phyloP scores from a whole-genome alignment of 37 sponge, comb jelly and placozoan genomes.

The Cladorhizidae sp. region DNA sequence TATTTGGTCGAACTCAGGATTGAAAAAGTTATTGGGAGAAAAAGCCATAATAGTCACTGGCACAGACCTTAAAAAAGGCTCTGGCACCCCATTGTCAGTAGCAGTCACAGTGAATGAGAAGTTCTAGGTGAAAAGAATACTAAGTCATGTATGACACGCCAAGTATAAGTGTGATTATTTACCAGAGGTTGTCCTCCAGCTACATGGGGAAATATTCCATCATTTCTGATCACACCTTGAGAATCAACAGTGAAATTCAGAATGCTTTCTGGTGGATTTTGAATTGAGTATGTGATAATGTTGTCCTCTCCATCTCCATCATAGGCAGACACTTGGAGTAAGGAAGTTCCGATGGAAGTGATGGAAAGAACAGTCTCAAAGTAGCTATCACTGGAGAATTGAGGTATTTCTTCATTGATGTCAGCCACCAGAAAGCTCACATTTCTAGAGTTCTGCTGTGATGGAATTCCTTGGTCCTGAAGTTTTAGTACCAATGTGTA shows the following conservation, averaged over 20 bases:
- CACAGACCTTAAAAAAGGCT: conserved; percentile 21
- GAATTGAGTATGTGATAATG: conserved; percentile 32
- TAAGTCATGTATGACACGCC: background rate
- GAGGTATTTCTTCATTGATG: conserved; percentile 51
- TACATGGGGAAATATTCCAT: background rate
- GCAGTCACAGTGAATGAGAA: conserved; percentile 56
- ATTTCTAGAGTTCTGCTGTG: background rate
- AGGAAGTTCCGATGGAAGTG: conserved; percentile 19
- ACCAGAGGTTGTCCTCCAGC: conserved; percentile 9
- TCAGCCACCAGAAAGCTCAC: conserved; percentile 29
- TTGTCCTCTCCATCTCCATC: conserved; percentile 62
- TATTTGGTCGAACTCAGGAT: conserved; percentile 31
- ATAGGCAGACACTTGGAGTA: conserved; percentile 46
- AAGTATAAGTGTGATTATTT: background rate
- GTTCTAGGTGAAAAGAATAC: too few species aligned
- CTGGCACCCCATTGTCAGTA: conserved; percentile 66
- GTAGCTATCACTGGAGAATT: conserved; percentile 17
- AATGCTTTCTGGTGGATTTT: background rate
- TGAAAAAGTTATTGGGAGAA: conserved; percentile 64
- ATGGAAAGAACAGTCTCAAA: conserved; percentile 6
- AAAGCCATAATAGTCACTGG: conserved; percentile 50
- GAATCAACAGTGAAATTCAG: conserved; percentile 32
- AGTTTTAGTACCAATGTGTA: conserved; percentile 11
- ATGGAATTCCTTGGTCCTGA: conserved; percentile 35
- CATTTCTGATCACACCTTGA: conserved; percentile 12